phyloP scores from a whole-genome alignment of 2,113 vertebrate genomes.

The Falco punctatus region DNA sequence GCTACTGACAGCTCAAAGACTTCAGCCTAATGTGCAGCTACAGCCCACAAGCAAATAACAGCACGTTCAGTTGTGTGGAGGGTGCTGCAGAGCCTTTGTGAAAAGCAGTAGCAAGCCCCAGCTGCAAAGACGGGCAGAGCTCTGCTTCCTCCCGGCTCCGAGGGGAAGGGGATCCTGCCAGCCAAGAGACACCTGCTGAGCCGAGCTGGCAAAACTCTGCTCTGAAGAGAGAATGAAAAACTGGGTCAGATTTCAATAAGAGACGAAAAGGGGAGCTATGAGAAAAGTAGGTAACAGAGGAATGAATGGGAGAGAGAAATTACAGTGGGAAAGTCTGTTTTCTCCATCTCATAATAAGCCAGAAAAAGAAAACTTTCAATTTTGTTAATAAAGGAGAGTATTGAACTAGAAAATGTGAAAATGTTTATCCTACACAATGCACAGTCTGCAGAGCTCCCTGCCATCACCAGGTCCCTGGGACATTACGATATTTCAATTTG shows the following conservation, averaged over 20 bases:
- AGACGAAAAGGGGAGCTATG: not conserved
- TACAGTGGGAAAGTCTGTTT: not conserved
- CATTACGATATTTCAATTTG: not conserved
- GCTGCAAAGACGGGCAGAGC: not conserved
- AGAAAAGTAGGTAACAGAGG: not conserved
- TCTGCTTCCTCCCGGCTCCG: not conserved
- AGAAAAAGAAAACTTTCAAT: not conserved
- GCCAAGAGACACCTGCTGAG: not conserved
- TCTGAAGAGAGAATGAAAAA: not conserved
- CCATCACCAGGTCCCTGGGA: not conserved
- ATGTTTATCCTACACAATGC: not conserved
- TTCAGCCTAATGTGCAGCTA: not conserved
- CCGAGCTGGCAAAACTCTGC: not conserved
- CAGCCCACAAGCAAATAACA: not conserved
- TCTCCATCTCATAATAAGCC: not conserved
- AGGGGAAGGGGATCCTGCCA: not conserved
- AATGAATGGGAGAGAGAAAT: not conserved
- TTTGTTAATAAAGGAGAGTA: not conserved
- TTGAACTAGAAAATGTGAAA: not conserved
- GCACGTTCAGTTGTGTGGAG: rapidly evolving
- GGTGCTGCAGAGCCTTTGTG: not conserved
- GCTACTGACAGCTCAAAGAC: not conserved
- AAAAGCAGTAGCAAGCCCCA: not conserved
- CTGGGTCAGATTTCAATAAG: not conserved
- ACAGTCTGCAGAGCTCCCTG: not conserved